These are phyloP conservation scores for Disparrhopalites patrizii DNA, from an alignment of 2,888 invertebrate species.

Conservation along the genomic window DNA sequence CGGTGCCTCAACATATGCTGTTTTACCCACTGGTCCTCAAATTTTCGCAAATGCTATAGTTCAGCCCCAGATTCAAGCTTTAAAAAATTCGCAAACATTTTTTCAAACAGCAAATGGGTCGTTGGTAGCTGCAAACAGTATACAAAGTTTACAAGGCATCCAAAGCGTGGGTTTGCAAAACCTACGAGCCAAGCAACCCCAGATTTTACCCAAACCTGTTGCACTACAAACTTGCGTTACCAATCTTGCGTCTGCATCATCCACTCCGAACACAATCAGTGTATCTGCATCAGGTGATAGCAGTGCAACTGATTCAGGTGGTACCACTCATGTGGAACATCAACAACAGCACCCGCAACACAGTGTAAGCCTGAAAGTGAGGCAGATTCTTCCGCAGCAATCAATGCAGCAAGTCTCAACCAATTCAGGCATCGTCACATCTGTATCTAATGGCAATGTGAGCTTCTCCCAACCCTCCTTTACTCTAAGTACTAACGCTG, in stretches of 20 bases:
- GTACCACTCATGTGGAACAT: slow-evolving; percentile 1
- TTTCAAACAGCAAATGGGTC: slow-evolving; percentile 43
- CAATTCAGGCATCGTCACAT: slow-evolving; percentile 30
- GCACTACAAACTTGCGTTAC: neutral
- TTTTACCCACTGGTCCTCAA: slow-evolving; percentile 39
- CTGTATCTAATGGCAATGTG: slow-evolving; percentile 32
- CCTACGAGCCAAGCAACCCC: slow-evolving; percentile 43
- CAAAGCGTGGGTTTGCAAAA: slow-evolving; percentile 25
- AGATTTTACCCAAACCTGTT: slow-evolving; percentile 47
- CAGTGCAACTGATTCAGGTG: slow-evolving; percentile 17
- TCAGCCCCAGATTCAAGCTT: slow-evolving; percentile 45
- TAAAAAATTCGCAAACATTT: slow-evolving; percentile 41
- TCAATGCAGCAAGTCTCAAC: slow-evolving; percentile 24
- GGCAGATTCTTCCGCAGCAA: slow-evolving; percentile 42
- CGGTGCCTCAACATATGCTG: slow-evolving; percentile 44
- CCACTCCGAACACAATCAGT: slow-evolving; percentile 20
- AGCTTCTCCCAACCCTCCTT: slow-evolving; percentile 39
- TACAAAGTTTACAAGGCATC: slow-evolving; percentile 11
- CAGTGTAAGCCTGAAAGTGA: slow-evolving; percentile 31
- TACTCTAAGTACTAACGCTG: slow-evolving; percentile 37
- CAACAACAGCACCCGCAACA: slow-evolving; percentile 17
- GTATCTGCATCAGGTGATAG: slow-evolving; percentile 21
- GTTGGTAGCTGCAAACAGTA: slow-evolving; percentile 38
- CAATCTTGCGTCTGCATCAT: slow-evolving; percentile 26
- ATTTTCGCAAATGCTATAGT: slow-evolving; percentile 45